Evolutionary conservation across 1,140 invertebrate species (phyloP), one percentile per base, ranked within the genome.

Genomic region (Temnothorax nylanderi): DNA sequence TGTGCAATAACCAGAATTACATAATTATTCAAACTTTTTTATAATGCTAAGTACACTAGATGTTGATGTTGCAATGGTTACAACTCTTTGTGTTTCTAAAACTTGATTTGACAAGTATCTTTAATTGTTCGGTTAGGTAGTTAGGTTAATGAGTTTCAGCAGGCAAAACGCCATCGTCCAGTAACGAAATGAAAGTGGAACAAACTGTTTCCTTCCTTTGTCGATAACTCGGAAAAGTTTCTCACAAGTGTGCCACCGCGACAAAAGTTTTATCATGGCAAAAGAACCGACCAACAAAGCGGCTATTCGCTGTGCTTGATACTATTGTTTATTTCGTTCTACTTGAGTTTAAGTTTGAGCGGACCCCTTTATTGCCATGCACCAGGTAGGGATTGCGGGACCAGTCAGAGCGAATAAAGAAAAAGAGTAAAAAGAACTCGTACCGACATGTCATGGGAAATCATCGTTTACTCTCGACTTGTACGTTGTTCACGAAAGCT

Each of bases 211-310:
- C 60, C 58, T 90, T 84, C 56, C 82, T 58, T 62, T 87, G 81
- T 56, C 77, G 76, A 90, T 91, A 86, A 90, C 88, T 86, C 64
- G 54, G 81, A 51, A 90, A 82, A 90, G 89, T 90, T 90, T 49
- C 51, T 77, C 51, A 34, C 69, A 90, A 81, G 75, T 56, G 64
- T 60, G 44, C 62, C 71, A 37, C 34, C 49, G 65, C 88, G 76
- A 86, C 86, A 34, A 90, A 88, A 90, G 86, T 90, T 82, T 74
- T 88, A 65, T 88, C 69, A 41, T 62, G 60, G 71, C 71, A 78
- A 88, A 86, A 78, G 88, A 84, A 84, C 80, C 41, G 44, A 62
- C 47, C 88, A 71, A 87, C 78, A 81, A 90, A 88, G 58, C 76
- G 86, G 86, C 80, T 84, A 65, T 90, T 90, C 81, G 75, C 32